phyloP scores from a whole-genome alignment of 2,113 vertebrate species.

The Pelmatolapia mariae region DNA sequence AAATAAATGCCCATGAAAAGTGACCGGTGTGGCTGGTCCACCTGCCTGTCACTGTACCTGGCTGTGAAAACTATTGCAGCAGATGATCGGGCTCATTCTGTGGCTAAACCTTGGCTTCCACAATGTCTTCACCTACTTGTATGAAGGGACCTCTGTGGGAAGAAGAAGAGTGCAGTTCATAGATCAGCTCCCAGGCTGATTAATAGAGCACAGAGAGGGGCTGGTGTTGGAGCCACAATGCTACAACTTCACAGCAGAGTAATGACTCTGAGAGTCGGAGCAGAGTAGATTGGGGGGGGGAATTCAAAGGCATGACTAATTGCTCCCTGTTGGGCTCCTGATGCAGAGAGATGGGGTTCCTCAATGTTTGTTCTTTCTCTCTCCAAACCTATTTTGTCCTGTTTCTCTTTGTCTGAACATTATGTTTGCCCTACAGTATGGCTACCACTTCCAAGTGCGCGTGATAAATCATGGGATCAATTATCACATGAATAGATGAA shows the following conservation, averaged over 20 bases:
- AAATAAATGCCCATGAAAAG: neutral
- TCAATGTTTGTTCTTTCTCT: constrained; percentile 9
- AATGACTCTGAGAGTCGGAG: constrained; percentile 5
- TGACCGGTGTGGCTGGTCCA: neutral
- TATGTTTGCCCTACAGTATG: neutral
- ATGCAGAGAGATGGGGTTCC: neutral
- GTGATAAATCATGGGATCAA: neutral
- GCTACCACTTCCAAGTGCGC: neutral
- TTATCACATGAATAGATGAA: neutral
- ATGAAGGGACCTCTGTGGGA: neutral
- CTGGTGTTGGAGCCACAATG: neutral
- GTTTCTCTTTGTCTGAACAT: neutral
- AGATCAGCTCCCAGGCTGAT: constrained; percentile 53
- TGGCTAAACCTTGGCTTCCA: neutral
- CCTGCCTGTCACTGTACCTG: neutral
- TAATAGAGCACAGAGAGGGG: constrained; percentile 35
- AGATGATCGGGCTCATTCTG: neutral
- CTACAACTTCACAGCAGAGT: constrained; percentile 16
- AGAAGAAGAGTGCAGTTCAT: neutral
- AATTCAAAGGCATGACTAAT: constrained; percentile 30
- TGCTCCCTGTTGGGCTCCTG: constrained; percentile 8
- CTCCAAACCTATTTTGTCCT: neutral
- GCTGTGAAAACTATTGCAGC: neutral
- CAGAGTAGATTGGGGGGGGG: neutral
- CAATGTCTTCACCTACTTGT: neutral